Evolutionary conservation across 2,113 vertebrate species (phyloP), one percentile per base, ranked within the genome.

Genomic region (Sterna hirundo): DNA sequence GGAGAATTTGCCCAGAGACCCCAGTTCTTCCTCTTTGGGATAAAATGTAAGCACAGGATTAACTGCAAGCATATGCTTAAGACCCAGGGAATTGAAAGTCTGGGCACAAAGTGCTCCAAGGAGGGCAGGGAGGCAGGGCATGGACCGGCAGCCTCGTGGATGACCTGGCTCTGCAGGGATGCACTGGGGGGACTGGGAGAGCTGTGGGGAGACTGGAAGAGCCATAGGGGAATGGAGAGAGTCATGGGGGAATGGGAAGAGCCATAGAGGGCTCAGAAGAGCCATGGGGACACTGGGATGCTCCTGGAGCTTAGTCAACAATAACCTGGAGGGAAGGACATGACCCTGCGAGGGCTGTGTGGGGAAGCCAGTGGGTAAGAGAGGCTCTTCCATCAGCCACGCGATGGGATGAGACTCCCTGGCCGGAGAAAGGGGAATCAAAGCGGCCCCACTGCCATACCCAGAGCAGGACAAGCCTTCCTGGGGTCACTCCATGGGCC

Each of bases 1-100:
- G 96, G 92, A 96, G 92, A 96, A 95, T 97, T 96, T 94, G 92
- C 85, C 87, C 87, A 34, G 87, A 92, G 92, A 96, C 91, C 93
- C 94, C 95, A 94, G 62, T 97, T 96, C 92, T 96, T 93, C 78
- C 89, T 66, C 40, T 85, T 91, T 94, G 82, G 91, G 86, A 96
- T 87, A 51, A 92, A 91, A 85, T 85, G 54, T 95, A 97, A 97
- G 95, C 89, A 62, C 22, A 2, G 82, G 91, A 96, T 97, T 97
- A 96, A 97, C 88, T 58, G 65, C 70, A 72, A 93, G 27, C 96
- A 90, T 96, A 97, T 97, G 96, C 66, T 97, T 87, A 96, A 96
- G 75, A 80, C 86, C 54, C 74, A 38, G 89, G 91, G 91, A 95
- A 94, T 82, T 91, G 94, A 93, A 94, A 93, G 78, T 72, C 81